Base-by-base conservation (phyloP, 2,888 invertebrate species). In the Piscicola geometra region DNA sequence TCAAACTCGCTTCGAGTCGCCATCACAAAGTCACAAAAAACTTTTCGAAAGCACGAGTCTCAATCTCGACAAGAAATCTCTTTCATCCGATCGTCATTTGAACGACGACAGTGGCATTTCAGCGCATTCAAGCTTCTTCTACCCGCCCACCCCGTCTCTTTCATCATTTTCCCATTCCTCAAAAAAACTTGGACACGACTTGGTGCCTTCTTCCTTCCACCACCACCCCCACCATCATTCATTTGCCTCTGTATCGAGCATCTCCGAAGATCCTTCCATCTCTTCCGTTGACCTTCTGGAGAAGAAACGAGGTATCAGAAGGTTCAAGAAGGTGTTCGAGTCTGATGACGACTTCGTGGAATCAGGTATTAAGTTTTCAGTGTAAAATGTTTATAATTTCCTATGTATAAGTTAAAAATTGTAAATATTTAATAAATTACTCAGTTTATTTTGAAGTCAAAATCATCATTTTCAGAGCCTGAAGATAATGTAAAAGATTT, bases 1-100 rank as follows among this genome's bases (percentile, higher is more conserved):
- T 5, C 60, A 56, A 56, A 56, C 12, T 5, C 21, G 60, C 21
- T 56, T 56, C n/a, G 60, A 56, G n/a, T 9, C n/a, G 15, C n/a
- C 60, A 5, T 56, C 60, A 56, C 41, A n/a, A n/a, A n/a, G n/a
- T n/a, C 50, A 56, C 60, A 56, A 56, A 56, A 56, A 56, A 21
- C 60, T 56, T 56, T 56, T 56, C 25, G 60, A 56, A 21, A 56
- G n/a, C n/a, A 18, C 60, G n/a, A 56, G 60, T 25, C 60, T 56
- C 25, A 56, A 56, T n/a, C 5, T 56, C 3, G 60, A 56, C n/a
- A 56, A 56, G 25, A 18, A 18, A 56, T 56, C 60, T 5, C n/a
- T 56, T 25, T 18, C 25, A 18, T 56, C 60, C 3, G 60, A 56
- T 3, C 21, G 25, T 3, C 5, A n/a, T 15, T 56, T 15, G 3